Evolutionary conservation across 1,140 invertebrate genomes (phyloP).

Genomic region (Varroa destructor): DNA sequence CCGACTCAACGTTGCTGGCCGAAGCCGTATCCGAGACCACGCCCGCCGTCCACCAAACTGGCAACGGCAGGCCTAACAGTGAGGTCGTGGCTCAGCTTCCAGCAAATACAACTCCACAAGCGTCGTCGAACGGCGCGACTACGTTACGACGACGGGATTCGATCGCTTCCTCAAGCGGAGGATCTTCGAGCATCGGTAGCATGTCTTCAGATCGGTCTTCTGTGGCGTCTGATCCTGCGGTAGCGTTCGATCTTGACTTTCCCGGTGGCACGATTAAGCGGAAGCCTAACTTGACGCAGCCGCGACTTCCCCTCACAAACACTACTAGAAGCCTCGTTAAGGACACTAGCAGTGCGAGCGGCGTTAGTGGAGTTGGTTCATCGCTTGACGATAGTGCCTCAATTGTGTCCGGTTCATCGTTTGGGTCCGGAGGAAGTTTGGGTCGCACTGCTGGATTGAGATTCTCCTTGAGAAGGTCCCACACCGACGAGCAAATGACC

Average conservation of each 20-base stretch:
- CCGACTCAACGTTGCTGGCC: constrained; percentile 10
- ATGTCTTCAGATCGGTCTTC: constrained; percentile 29
- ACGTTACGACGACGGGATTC: constrained; percentile 17
- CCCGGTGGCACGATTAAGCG: constrained; percentile 39
- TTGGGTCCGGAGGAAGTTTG: constrained; percentile 33
- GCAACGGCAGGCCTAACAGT: not conserved
- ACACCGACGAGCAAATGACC: constrained; percentile 37
- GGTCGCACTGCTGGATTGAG: constrained; percentile 31
- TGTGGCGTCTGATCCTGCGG: constrained; percentile 33
- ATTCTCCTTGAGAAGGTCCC: constrained; percentile 38
- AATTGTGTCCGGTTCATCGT: constrained; percentile 42
- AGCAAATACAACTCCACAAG: not conserved
- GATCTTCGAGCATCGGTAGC: constrained; percentile 25
- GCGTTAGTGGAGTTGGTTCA: constrained; percentile 48
- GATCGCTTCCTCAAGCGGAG: constrained; percentile 24
- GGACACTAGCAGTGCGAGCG: constrained; percentile 45
- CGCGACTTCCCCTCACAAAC: constrained; percentile 69
- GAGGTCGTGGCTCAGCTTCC: not conserved
- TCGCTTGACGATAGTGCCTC: constrained; percentile 23
- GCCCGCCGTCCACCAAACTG: no score
- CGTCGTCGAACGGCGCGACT: not conserved
- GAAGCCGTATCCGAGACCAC: not conserved
- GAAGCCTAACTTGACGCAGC: constrained; percentile 36
- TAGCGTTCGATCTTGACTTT: constrained; percentile 55
- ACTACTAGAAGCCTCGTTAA: constrained; percentile 58